Evolutionary conservation across 2,797 vertebrate genomes (phyloP), one percentile per base, ranked within the genome.

Genomic region (Crax fasciolata): DNA sequence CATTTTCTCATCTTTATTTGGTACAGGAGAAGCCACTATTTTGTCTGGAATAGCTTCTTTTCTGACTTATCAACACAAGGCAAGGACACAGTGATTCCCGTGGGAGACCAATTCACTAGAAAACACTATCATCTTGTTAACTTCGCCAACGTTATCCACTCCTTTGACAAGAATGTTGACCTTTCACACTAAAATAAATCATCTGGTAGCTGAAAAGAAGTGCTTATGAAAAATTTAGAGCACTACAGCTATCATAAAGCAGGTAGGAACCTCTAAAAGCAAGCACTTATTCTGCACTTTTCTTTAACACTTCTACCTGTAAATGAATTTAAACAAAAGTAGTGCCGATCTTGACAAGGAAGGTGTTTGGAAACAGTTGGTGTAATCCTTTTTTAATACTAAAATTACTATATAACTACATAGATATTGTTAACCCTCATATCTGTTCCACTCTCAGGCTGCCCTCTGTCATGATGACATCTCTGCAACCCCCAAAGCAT

Each of bases 201-300:
- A n/a, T 39, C 20, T 49, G 30, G 48, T 3, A 71, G 48, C 52
- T 62, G 63, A 35, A 41, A 66, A 67, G 25, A 85, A 89, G 48
- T 20, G 32, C 8, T 35, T 39, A 5, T 10, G 13, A 20, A 57
- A 75, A 58, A 54, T 12, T 5, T 28, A 9, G 65, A 79, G 81
- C 13, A 52, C 32, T 44, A 9, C 32, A 66, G 23, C 39, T 24
- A n/a, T 20, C 13, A 6, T 5, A 39, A 78, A 71, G 63, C 14
- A 61, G 49, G 39, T 61, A 62, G 38, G 21, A 48, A 62, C 30
- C 51, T 78, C 11, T 83, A 12, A 67, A 76, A 72, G 30, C 54
- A 57, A 57, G 32, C 0, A 1, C 6, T 16, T 2, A 3, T 21
- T 39, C 32, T 11, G 6, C 19, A 44, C 1, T 0, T 27, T 68